Base-by-base conservation (phyloP, 2,888 invertebrate genomes). In the Parnassius smintheus region DNA sequence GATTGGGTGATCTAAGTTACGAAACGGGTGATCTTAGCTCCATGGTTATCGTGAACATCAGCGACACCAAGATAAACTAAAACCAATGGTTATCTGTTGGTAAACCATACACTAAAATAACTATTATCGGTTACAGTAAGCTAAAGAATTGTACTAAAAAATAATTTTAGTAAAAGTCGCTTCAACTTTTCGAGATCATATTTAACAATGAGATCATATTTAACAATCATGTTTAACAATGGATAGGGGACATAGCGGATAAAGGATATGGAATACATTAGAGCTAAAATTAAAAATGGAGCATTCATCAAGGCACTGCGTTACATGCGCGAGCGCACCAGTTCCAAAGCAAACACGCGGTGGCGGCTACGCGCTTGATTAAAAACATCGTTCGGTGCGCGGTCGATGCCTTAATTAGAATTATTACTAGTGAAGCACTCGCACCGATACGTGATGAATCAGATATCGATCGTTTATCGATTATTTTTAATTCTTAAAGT, bases 341-440 rank as follows among this genome's bases (percentile, higher is more conserved):
- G 80, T 75, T 76, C 82, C 80, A 84, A 82, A 84, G 82, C 82
- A 82, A 83, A 85, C 84, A 84, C 83, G 83, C 74, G 77, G 70
- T 75, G 81, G 74, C 81, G 85, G 85, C 85, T 79, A 79, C 77
- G 75, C 71, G 86, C 81, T 84, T 91, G 88, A 91, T 91, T 91
- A 87, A 85, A 88, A 88, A 84, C 82, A 87, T 71, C 88, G 86
- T 87, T 89, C 83, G 86, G 89, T 84, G 84, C 80, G 83, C 82
- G 84, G 85, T 77, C 88, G 85, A 91, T 91, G 89, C 88, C 82
- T 90, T 91, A 91, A 91, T 91, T 90, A 91, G 85, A 85, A 86
- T 83, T 77, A 75, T 67, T 68, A 62, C 45, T 76, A 83, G 85
- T 70, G 82, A 70, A 74, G 82, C 61, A 65, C 51, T 0, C 9